Percentiles rank a stretch among this genome's conserved stretches.
phyloP scores from a whole-genome alignment of 2,113 vertebrate species.

The Pseudopodoces humilis region DNA sequence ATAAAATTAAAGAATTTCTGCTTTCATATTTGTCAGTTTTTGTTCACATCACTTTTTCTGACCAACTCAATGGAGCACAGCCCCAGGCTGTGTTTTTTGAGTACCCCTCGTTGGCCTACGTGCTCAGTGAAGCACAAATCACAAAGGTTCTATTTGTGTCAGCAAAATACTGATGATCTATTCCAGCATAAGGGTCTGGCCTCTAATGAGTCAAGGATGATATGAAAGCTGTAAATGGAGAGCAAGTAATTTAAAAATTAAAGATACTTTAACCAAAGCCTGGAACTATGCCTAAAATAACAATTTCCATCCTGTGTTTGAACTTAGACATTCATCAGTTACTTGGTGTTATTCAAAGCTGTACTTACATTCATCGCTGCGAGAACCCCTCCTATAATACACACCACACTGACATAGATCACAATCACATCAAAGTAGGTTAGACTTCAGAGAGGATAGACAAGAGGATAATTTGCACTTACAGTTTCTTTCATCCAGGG shows the following conservation, averaged over 20 bases:
- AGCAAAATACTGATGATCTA: background rate
- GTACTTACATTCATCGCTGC: background rate
- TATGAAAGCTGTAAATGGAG: background rate
- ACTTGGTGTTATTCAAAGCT: background rate
- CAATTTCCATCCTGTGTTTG: background rate
- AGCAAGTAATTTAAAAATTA: slow-evolving; percentile 8
- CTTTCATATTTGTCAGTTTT: background rate
- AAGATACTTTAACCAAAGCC: background rate
- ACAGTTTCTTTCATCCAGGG: slow-evolving; percentile 26
- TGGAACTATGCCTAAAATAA: slow-evolving; percentile 31
- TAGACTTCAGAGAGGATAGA: slow-evolving; percentile 39
- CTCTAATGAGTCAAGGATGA: background rate
- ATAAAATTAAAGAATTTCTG: background rate
- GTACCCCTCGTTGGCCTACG: background rate
- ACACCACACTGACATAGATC: background rate
- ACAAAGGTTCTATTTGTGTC: background rate
- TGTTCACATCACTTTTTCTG: background rate
- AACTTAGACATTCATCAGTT: slow-evolving; percentile 6
- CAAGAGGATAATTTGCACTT: slow-evolving; percentile 51
- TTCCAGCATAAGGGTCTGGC: background rate
- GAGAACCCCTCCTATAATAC: background rate
- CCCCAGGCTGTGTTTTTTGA: background rate
- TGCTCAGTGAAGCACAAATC: background rate
- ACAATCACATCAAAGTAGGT: slow-evolving; percentile 43
- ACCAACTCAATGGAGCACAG: background rate